phyloP scores from a whole-genome alignment of 2,888 invertebrate species.

The Carterocephalus palaemon region DNA sequence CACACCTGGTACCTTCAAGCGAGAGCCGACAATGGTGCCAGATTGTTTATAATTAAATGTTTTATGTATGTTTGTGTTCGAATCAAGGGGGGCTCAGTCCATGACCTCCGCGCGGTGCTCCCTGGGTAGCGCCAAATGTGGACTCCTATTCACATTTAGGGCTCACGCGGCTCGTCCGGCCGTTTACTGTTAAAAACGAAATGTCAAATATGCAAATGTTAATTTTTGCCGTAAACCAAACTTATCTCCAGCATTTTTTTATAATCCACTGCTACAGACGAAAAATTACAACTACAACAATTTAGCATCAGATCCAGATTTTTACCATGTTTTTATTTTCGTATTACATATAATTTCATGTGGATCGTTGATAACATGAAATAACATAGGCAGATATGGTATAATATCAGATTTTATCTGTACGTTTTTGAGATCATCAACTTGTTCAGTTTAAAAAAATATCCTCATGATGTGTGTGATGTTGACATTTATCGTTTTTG shows the following conservation, averaged over 20 bases:
- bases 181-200: constrained; percentile 17
- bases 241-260: neutral
- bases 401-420: no score
- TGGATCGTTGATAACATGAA: no score
- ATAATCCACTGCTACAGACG: constrained; percentile 16
- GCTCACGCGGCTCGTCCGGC: constrained; percentile 29
- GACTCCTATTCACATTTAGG: constrained; percentile 61
- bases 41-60: constrained; percentile 4
- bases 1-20: neutral
- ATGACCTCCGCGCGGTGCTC: constrained; percentile 77
- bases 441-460: no score
- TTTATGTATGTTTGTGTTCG: constrained; percentile 44
- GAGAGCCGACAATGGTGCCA: neutral
- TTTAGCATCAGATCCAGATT: neutral
- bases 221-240: constrained; percentile 3
- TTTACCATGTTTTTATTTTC: neutral
- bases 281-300: constrained; percentile 4
- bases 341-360: no score
- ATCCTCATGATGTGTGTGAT: no score
- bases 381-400: no score
- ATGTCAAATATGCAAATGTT: constrained; percentile 16
- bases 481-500: neutral
- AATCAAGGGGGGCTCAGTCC: constrained; percentile 72
- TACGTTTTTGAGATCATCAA: no score
- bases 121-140: constrained; percentile 77